These are phyloP conservation scores for Gobio gobio DNA, from an alignment of 2,113 vertebrate species.

Conservation along the genomic window DNA sequence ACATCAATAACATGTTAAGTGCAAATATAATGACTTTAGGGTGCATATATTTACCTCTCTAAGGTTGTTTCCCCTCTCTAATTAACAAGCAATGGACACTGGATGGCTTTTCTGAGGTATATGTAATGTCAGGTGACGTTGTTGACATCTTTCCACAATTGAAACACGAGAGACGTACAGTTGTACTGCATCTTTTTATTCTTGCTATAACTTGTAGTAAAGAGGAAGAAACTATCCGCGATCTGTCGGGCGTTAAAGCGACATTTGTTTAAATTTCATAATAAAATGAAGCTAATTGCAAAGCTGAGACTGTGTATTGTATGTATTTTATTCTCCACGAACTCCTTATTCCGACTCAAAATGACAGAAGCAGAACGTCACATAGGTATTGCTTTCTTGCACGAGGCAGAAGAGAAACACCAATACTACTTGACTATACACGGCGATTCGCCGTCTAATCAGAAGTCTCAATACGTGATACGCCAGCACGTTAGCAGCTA, in stretches of 20 bases:
- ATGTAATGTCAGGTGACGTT: not conserved
- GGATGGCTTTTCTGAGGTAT: not conserved
- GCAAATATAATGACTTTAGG: not conserved
- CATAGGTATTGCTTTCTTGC: not conserved
- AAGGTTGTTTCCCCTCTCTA: not conserved
- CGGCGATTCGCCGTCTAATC: slow-evolving; percentile 26
- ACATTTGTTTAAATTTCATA: not conserved
- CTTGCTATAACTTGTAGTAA: not conserved
- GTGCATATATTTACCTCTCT: not conserved
- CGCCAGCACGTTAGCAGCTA: slow-evolving; percentile 57
- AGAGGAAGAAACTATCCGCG: not conserved
- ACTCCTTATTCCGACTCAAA: not conserved
- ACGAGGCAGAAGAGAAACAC: not conserved
- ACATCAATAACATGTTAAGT: not conserved
- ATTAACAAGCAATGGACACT: not conserved
- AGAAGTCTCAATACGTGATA: slow-evolving; percentile 10
- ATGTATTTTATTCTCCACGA: no score
- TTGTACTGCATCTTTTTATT: not conserved
- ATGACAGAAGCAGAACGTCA: not conserved
- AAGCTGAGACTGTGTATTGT: not conserved
- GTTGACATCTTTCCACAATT: not conserved
- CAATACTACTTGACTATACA: slow-evolving; percentile 11
- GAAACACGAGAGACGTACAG: not conserved
- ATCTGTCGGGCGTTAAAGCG: not conserved
- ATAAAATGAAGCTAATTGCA: not conserved